Conservation (phyloP, 2,113 vertebrate species). For the Gallinago paraguaiae region DNA sequence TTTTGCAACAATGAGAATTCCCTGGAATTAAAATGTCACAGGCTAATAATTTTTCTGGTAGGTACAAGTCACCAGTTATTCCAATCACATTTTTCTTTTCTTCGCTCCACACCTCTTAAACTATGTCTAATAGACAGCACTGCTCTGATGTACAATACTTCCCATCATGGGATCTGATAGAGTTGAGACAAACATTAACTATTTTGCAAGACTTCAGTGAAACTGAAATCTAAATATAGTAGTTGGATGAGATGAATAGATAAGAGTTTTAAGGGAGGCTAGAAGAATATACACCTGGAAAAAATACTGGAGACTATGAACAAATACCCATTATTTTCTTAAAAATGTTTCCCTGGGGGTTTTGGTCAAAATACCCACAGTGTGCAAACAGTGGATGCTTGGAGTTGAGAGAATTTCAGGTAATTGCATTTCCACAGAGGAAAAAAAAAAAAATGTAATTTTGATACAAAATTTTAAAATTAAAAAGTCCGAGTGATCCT, state of each 20-base stretch:
- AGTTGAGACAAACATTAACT: neutral
- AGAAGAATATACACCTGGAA: neutral
- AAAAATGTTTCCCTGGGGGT: rapidly evolving
- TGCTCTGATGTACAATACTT: neutral
- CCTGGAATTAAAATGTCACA: neutral
- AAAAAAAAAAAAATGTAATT: neutral
- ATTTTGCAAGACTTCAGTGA: neutral
- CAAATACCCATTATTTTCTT: rapidly evolving
- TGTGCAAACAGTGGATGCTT: neutral
- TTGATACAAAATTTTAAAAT: neutral
- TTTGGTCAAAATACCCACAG: neutral
- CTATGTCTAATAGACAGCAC: neutral
- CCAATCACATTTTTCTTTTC: neutral
- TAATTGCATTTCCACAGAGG: neutral
- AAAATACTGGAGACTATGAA: neutral
- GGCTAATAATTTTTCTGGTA: neutral
- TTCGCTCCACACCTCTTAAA: neutral
- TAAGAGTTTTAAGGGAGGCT: neutral
- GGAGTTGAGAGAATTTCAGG: rapidly evolving
- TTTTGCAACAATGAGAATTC: neutral
- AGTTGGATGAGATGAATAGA: neutral
- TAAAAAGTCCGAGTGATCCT: neutral
- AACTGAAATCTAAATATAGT: neutral
- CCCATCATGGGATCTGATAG: neutral
- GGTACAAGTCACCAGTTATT: neutral